Conservation (phyloP, 2,797 vertebrate genomes). For the Rhinoraja longicauda region DNA sequence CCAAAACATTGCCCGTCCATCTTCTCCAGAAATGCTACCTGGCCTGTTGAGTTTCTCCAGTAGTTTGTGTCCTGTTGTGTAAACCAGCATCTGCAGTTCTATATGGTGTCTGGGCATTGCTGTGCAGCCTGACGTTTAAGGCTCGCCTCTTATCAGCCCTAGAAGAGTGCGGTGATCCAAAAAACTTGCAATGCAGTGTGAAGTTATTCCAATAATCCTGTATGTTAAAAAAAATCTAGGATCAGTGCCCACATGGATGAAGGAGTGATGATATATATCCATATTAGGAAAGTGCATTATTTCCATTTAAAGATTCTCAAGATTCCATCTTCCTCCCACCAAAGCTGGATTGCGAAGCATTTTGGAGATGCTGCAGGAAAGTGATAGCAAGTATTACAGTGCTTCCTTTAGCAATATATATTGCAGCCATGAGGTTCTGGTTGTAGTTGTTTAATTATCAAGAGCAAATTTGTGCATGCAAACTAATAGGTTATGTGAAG, state of each 20-base stretch:
- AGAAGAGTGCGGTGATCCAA: background rate
- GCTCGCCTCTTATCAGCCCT: background rate
- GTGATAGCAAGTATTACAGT: background rate
- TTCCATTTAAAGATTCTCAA: background rate
- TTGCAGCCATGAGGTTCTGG: background rate
- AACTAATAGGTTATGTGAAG: no score
- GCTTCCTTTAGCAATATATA: background rate
- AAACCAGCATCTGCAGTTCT: no score
- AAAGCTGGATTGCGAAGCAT: background rate
- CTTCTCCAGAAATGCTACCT: no score
- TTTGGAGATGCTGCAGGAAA: background rate
- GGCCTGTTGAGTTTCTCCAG: no score
- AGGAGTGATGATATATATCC: background rate
- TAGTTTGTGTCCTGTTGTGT: no score
- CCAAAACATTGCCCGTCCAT: no score
- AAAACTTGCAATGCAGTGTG: no score
- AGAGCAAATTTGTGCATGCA: background rate
- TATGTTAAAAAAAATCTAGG: background rate
- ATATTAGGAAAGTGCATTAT: background rate
- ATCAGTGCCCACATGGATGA: background rate
- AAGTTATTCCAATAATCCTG: background rate
- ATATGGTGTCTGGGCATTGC: no score
- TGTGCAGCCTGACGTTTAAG: background rate
- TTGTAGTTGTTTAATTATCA: background rate
- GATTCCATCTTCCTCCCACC: no score